Evolutionary conservation across 2,888 invertebrate species (phyloP).

Genomic region (Tortricodes alternella): DNA sequence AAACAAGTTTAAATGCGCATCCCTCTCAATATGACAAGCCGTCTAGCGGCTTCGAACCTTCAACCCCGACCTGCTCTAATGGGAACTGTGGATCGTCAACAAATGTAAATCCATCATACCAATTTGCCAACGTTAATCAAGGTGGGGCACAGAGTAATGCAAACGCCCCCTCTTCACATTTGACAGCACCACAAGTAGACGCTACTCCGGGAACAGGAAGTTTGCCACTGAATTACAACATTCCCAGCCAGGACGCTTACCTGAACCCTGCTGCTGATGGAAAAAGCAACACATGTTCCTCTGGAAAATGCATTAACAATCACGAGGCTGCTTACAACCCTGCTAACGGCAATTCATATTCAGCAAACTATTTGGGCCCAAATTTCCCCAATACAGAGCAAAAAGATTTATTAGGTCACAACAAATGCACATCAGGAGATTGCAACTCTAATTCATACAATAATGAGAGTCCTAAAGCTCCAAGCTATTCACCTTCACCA

Average conservation of each 20-base stretch:
- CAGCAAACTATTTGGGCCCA: constrained; percentile 20
- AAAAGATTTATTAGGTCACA: constrained; percentile 7
- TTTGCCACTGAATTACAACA: constrained; percentile 47
- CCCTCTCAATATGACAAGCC: constrained; percentile 16
- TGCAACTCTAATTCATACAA: constrained; percentile 32
- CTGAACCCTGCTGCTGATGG: constrained; percentile 19
- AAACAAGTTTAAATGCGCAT: constrained; percentile 23
- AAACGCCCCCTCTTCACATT: constrained; percentile 49
- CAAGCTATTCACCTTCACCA: constrained; percentile 40
- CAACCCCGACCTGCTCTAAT: constrained; percentile 29
- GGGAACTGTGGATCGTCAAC: constrained; percentile 35
- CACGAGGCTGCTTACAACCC: constrained; percentile 10
- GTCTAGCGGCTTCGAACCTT: constrained; percentile 11
- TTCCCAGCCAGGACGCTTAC: constrained; percentile 39
- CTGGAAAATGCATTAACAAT: constrained; percentile 32
- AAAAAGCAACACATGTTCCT: constrained; percentile 30
- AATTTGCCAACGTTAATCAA: constrained; percentile 2
- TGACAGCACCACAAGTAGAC: constrained; percentile 55
- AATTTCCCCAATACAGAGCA: constrained; percentile 8
- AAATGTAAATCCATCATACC: constrained; percentile 4
- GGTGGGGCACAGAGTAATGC: constrained; percentile 34
- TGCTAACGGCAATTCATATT: constrained; percentile 25
- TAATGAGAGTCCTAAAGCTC: constrained; percentile 29
- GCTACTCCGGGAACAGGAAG: constrained; percentile 35
- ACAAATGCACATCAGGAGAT: constrained; percentile 33